Base-by-base conservation (phyloP, 1,140 invertebrate species). In the Lethocerus indicus region DNA sequence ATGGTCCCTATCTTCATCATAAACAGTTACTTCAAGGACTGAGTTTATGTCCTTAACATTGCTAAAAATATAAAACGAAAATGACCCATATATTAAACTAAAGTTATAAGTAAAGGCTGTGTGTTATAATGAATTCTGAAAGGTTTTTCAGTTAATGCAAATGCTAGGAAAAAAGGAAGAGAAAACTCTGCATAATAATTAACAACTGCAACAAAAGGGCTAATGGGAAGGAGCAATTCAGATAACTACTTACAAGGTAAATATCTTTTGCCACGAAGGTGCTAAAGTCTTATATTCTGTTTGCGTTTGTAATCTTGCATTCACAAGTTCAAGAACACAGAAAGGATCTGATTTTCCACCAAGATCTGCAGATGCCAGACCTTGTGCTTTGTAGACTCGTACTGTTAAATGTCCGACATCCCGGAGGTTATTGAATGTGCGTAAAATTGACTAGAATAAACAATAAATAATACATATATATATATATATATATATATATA, bases 181-280 rank as follows among this genome's bases (percentile, higher is more conserved):
- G n/a, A n/a, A n/a, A n/a, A n/a, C n/a, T n/a, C n/a, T n/a, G n/a
- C n/a, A n/a, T n/a, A n/a, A n/a, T n/a, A n/a, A n/a, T 12, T 26
- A 26, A 26, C 26, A 21, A n/a, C 18, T 44, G 27, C 24, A 12
- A 26, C 3, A 25, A 23, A 13, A 12, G 14, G 4, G 18, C 18
- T 25, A 25, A 16, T 25, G 2, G 29, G 29, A 23, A 7, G 7
- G 2, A 44, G 27, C n/a, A 21, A 44, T 24, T 18, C 18, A 20
- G 18, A 44, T 13, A 32, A 13, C 20, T 29, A 76, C 84, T 83
- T 69, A 93, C 88, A 99, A 96, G 29, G 87, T 93, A 63, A 98
- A 98, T 56, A 96, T 88, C 69, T 98, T 97, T 66, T 96, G 91
- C 95, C 95, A 99, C 52, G 83, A 87, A 0, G 95, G 95, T 42